Percentiles rank a stretch among this genome's conserved stretches.
phyloP scores from a whole-genome alignment of 2,888 invertebrate genomes.

The Tetheella fluctuosa region DNA sequence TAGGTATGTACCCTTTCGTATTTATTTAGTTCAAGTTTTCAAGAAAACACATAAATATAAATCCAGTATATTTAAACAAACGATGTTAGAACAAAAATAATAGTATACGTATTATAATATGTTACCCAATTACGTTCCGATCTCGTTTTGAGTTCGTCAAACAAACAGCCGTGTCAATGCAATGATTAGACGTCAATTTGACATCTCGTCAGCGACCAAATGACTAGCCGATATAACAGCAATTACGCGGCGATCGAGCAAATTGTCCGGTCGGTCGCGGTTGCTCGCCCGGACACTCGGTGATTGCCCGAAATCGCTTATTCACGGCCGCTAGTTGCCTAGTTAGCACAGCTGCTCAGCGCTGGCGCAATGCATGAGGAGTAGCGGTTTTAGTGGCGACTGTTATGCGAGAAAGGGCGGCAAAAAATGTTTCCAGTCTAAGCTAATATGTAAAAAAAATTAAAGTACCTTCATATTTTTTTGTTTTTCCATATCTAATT shows the following conservation, averaged over 20 bases:
- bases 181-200: slow-evolving; percentile 29
- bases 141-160: slow-evolving; percentile 47
- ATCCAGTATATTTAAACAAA: not conserved
- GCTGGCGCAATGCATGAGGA: slow-evolving; percentile 21
- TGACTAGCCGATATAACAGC: slow-evolving; percentile 31
- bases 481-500: too few relatives aligned
- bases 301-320: slow-evolving; percentile 71
- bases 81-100: not conserved
- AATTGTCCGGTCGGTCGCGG: slow-evolving; percentile 26
- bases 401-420: not conserved
- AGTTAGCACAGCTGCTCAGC: slow-evolving; percentile 62
- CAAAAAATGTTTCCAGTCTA: too few relatives aligned
- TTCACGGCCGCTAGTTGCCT: slow-evolving; percentile 79
- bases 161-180: slow-evolving; percentile 38
- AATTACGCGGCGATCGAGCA: slow-evolving; percentile 36
- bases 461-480: too few relatives aligned
- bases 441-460: too few relatives aligned
- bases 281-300: slow-evolving; percentile 28
- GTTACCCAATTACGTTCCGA: slow-evolving; percentile 31
- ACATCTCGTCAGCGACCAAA: slow-evolving; percentile 22
- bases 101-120: slow-evolving; percentile 9
- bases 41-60: not conserved
- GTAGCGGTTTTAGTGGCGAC: slow-evolving; percentile 12
- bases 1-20: too few relatives aligned
- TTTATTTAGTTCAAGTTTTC: not conserved